phyloP scores from a whole-genome alignment of 2,888 invertebrate species.

The Teinopalpus imperialis region DNA sequence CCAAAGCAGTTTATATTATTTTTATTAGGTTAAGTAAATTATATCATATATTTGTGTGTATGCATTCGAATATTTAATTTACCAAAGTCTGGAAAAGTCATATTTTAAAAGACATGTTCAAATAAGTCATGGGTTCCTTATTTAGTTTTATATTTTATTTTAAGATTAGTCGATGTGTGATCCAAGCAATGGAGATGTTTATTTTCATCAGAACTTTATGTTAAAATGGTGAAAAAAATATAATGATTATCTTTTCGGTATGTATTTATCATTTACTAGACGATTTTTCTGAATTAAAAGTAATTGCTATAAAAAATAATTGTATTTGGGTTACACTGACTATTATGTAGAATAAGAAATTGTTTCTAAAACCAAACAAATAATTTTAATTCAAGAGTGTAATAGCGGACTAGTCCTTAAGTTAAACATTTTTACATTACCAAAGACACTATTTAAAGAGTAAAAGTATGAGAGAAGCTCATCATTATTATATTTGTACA shows the following conservation, averaged over 20 bases:
- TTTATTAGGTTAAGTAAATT: not conserved
- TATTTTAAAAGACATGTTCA: conserved; percentile 9
- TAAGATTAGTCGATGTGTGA: not conserved
- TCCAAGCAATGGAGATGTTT: not conserved
- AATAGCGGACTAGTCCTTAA: conserved; percentile 18
- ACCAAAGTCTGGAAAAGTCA: too few species aligned
- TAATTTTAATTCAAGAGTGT: conserved; percentile 3
- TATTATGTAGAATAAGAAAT: too few species aligned
- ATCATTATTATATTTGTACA: too few species aligned
- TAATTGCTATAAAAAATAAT: too few species aligned
- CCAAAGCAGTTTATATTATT: conserved; percentile 5
- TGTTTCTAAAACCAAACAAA: too few species aligned
- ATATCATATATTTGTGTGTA: not conserved
- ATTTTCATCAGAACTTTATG: too few species aligned
- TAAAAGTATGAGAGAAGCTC: too few species aligned
- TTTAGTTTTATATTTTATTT: not conserved
- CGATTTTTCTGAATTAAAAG: too few species aligned
- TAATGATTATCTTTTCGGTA: too few species aligned
- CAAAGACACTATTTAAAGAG: conserved; percentile 23
- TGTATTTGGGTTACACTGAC: too few species aligned
- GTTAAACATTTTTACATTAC: conserved; percentile 12
- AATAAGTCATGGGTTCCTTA: conserved; percentile 13
- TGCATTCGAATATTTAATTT: not conserved
- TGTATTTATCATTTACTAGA: too few species aligned
- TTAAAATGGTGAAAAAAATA: too few species aligned